phyloP scores from a whole-genome alignment of 2,888 invertebrate species.

The Hartigia nigra region DNA sequence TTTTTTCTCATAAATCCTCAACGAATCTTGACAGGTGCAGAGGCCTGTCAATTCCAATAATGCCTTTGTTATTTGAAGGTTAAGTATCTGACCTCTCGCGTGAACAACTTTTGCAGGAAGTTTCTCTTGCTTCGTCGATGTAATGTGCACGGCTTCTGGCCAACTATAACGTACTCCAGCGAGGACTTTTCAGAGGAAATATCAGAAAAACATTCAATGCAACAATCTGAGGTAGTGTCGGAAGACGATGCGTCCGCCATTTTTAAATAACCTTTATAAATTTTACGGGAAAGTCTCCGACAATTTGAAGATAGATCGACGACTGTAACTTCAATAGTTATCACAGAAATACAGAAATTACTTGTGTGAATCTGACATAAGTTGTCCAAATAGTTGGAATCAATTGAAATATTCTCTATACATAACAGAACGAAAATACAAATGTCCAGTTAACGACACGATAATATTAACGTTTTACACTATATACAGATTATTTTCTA shows the following conservation, averaged over 20 bases:
- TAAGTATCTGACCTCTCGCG: conserved; percentile 71
- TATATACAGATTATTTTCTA: not conserved
- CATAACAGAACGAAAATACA: not conserved
- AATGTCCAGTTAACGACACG: not conserved
- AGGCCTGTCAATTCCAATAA: conserved; percentile 39
- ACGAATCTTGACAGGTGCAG: conserved; percentile 37
- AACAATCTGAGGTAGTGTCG: conserved; percentile 64
- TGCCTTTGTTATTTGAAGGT: conserved; percentile 39
- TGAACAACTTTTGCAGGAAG: conserved; percentile 69
- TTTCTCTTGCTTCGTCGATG: conserved; percentile 53
- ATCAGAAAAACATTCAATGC: conserved; percentile 62
- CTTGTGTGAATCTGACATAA: not conserved
- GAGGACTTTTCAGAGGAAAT: conserved; percentile 57
- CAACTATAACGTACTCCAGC: conserved; percentile 55
- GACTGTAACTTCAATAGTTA: not conserved
- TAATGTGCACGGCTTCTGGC: conserved; percentile 52
- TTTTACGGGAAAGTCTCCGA: conserved; percentile 6
- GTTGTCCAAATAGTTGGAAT: not conserved
- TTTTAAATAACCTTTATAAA: conserved; percentile 62
- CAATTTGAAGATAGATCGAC: not conserved
- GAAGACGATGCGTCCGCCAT: conserved; percentile 66
- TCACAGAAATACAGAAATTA: not conserved
- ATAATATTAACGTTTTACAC: not conserved
- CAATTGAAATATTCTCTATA: not conserved
- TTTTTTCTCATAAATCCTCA: not conserved